phyloP scores from a whole-genome alignment of 2,113 vertebrate species.

The Martes martes region DNA sequence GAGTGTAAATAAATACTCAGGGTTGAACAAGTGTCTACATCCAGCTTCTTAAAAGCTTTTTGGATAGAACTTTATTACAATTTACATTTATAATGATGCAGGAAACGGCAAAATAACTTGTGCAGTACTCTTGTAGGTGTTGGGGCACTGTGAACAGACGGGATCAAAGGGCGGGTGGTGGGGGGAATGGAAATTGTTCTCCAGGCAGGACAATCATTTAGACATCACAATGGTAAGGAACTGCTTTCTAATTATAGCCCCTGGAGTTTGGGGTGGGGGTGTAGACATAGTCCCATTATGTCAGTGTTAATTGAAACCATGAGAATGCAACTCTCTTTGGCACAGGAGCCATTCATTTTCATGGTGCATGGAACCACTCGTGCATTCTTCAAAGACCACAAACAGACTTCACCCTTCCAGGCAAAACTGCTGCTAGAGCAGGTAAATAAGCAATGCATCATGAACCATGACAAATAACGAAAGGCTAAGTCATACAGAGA shows the following conservation, averaged over 20 bases:
- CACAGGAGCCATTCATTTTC: constrained; percentile 67
- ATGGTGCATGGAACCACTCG: constrained; percentile 62
- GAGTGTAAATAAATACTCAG: not conserved
- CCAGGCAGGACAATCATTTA: constrained; percentile 37
- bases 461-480: not conserved
- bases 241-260: constrained; percentile 50
- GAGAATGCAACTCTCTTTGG: constrained; percentile 55
- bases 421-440: constrained; percentile 61
- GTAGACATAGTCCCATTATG: constrained; percentile 36
- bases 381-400: constrained; percentile 53
- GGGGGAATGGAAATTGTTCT: constrained; percentile 7
- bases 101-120: not conserved
- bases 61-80: not conserved
- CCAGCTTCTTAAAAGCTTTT: constrained; percentile 28
- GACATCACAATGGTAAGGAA: not conserved
- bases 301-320: constrained; percentile 68
- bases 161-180: not conserved
- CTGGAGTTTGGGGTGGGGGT: not conserved
- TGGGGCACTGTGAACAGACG: not conserved
- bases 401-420: constrained; percentile 50
- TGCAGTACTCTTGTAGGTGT: not conserved
- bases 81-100: not conserved
- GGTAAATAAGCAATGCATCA: constrained; percentile 66
- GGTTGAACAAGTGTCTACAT: not conserved
- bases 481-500: constrained; percentile 45